Evolutionary conservation across 37 sponge, comb jelly and placozoan genomes (phyloP).

Genomic region (Cladorhizidae sp.): DNA sequence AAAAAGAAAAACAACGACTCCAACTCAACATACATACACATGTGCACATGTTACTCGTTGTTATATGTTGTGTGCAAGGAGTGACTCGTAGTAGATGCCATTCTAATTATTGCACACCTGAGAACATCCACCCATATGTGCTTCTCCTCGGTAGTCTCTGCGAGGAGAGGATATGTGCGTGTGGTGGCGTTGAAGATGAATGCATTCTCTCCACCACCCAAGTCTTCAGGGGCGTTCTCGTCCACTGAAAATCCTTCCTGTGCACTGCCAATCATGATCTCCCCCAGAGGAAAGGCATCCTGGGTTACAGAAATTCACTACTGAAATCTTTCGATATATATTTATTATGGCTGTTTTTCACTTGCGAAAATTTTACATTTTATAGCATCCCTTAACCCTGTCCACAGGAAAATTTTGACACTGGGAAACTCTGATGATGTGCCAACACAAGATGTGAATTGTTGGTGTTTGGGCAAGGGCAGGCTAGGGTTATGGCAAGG

Average conservation of each 20-base stretch:
- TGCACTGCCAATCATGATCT: constrained; percentile 67
- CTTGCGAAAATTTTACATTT: too few species aligned
- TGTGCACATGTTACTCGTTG: not conserved
- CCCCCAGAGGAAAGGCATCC: constrained; percentile 85
- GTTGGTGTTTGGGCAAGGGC: too few species aligned
- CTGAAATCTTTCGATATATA: too few species aligned
- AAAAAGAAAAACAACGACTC: too few species aligned
- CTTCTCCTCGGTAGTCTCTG: constrained; percentile 74
- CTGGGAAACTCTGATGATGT: too few species aligned
- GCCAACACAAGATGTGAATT: too few species aligned
- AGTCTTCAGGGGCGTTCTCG: constrained; percentile 59
- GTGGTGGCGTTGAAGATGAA: constrained; percentile 71
- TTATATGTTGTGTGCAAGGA: not conserved
- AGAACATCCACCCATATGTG: constrained; percentile 50
- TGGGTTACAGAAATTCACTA: too few species aligned
- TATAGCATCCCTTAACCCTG: too few species aligned
- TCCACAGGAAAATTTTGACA: too few species aligned
- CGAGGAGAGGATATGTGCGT: constrained; percentile 61
- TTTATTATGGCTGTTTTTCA: too few species aligned
- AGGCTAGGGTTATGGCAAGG: too few species aligned
- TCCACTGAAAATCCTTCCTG: constrained; percentile 69
- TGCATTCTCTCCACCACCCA: constrained; percentile 62
- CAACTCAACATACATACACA: not conserved
- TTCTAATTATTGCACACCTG: constrained; percentile 44
- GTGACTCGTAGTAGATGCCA: not conserved